Evolutionary conservation across 2,797 vertebrate species (phyloP), one percentile per base, ranked within the genome.

Genomic region (Helostoma temminkii): DNA sequence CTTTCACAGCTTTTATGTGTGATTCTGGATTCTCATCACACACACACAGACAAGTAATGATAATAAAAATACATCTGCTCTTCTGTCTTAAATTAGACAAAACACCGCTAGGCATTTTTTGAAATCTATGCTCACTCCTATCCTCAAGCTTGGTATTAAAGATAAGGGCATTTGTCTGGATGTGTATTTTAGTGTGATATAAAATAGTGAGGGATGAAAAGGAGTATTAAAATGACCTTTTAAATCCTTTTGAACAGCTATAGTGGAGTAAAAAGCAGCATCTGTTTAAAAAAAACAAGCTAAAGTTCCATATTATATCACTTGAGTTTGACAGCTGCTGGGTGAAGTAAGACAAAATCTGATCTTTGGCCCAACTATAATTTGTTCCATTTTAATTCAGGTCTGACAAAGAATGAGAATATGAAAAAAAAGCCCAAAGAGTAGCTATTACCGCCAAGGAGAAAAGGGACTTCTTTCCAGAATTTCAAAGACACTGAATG

Each of bases 311-410:
- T 76, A 64, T 81, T 76, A 73, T 78, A 78, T 88, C 71, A 66
- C 73, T 76, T 75, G 66, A 63, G 62, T 84, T 78, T 84, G 75
- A 86, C 68, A 78, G 77, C 84, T 86, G 55, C 85, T 65, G 75
- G 65, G 58, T 52, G 71, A 83, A 77, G 67, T 80, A 81, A 83
- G 81, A 88, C 78, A 76, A 88, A 80, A 89, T 90, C 80, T 90
- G 82, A 88, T 85, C 86, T 89, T 76, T 90, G 85, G 50, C 74
- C 84, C 56, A 16, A 63, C 59, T 73, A 57, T 83, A 91, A 88
- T 89, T 89, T 86, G 77, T 74, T 89, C 72, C 60, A 78, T 90
- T 91, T 91, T 81, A 79, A 85, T 87, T 87, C 74, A 76, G 75
- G 64, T 84, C 78, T 84, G 65, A 79, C 61, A 78, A 85, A 22